Conservation (phyloP, 2,113 vertebrate species). For the Cinclus cinclus region DNA sequence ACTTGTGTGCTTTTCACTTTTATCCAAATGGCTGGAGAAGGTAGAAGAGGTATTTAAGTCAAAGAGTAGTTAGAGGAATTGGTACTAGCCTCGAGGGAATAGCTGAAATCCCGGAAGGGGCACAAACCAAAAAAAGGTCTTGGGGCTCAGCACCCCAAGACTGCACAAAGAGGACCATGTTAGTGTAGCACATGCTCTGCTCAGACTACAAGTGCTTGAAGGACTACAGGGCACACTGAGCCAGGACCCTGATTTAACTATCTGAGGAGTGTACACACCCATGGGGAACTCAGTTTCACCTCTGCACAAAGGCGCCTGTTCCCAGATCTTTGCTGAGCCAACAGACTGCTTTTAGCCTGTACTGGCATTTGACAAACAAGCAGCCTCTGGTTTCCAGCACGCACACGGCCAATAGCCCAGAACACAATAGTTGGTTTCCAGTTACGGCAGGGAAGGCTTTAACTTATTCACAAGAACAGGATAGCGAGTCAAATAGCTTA, state of each 20-base stretch:
- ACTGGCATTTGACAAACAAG: constrained; percentile 42
- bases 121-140: background rate
- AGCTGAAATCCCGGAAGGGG: background rate
- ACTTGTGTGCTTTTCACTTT: background rate
- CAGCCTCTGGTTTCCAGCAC: constrained; percentile 14
- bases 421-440: constrained; percentile 59
- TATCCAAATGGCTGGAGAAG: background rate
- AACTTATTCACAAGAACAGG: constrained; percentile 65
- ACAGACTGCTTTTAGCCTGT: constrained; percentile 24
- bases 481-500: constrained; percentile 42
- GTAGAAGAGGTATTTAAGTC: background rate
- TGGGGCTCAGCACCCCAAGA: background rate
- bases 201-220: background rate
- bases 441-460: constrained; percentile 55
- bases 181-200: background rate
- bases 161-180: fast-evolving
- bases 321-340: constrained; percentile 51
- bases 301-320: background rate
- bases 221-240: background rate
- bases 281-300: background rate
- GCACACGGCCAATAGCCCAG: background rate
- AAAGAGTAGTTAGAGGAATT: background rate
- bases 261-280: fast-evolving
- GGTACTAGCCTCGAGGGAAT: background rate
- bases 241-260: background rate